phyloP scores from a whole-genome alignment of 2,113 vertebrate species.

The Australoheros scitulus region DNA sequence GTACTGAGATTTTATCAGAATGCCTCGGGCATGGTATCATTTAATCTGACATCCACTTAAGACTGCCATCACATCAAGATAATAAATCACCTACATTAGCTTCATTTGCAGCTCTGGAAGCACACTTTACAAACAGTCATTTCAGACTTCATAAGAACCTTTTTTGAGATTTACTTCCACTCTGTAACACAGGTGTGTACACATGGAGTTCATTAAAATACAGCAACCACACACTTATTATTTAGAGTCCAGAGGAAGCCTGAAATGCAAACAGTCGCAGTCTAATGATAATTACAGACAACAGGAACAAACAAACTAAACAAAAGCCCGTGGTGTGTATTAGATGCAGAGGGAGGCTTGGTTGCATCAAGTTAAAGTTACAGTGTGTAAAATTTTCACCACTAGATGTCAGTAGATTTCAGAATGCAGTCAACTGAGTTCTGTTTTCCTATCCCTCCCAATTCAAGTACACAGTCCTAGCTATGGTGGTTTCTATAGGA shows the following conservation, averaged over 20 bases:
- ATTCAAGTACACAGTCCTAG: too few species aligned
- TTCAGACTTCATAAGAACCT: background rate
- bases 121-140: background rate
- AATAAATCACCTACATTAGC: background rate
- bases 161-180: background rate
- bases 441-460: too few species aligned
- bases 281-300: slow-evolving; percentile 11
- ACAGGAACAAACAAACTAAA: slow-evolving; percentile 32
- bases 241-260: slow-evolving; percentile 12
- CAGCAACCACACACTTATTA: slow-evolving; percentile 14
- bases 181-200: background rate
- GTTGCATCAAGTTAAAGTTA: background rate
- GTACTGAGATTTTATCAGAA: slow-evolving; percentile 53
- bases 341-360: slow-evolving; percentile 1
- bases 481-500: too few species aligned
- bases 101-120: background rate
- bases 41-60: slow-evolving; percentile 33
- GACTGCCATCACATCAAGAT: slow-evolving; percentile 2
- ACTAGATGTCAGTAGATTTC: too few species aligned
- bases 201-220: background rate
- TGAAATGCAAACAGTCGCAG: slow-evolving; percentile 4
- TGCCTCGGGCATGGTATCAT: slow-evolving; percentile 35
- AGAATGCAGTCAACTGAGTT: too few species aligned
- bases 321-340: slow-evolving; percentile 2
- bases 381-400: too few species aligned